Conservation (phyloP, 2,113 vertebrate genomes). For the Chamaea fasciata region DNA sequence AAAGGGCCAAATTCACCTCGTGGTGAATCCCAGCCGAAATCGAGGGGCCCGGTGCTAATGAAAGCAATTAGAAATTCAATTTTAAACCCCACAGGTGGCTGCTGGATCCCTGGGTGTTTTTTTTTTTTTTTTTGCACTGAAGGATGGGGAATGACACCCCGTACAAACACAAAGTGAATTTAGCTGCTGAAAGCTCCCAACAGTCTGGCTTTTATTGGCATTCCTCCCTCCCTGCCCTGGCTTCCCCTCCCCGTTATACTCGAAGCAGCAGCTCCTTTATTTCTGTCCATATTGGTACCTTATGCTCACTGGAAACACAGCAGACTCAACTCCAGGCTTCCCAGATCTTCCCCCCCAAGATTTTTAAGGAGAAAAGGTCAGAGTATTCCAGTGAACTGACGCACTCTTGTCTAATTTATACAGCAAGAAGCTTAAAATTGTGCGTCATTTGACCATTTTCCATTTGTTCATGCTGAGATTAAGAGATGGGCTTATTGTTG, state of each 20-base stretch:
- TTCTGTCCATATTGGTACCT: slow-evolving; percentile 33
- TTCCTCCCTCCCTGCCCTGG: background rate
- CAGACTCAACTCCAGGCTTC: slow-evolving; percentile 25
- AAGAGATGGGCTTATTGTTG: slow-evolving; percentile 66
- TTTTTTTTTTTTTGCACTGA: background rate
- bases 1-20: background rate
- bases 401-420: slow-evolving; percentile 64
- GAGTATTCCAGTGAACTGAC: slow-evolving; percentile 70
- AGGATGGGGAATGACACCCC: background rate
- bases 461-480: slow-evolving; percentile 70
- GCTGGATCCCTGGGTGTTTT: background rate
- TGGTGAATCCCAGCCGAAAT: background rate
- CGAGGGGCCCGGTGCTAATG: background rate
- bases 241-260: slow-evolving; percentile 1
- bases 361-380: slow-evolving; percentile 74
- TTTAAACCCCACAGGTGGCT: background rate
- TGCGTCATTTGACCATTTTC: slow-evolving; percentile 73
- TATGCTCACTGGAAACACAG: slow-evolving; percentile 59
- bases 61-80: background rate
- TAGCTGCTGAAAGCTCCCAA: slow-evolving; percentile 12
- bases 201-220: slow-evolving; percentile 15
- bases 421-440: slow-evolving; percentile 62
- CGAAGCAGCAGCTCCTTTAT: slow-evolving; percentile 25
- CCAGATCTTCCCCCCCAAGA: slow-evolving; percentile 13
- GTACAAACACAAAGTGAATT: background rate